Evolutionary conservation across 2,113 vertebrate genomes (phyloP).

Genomic region (Pseudorectes ferrugineus): DNA sequence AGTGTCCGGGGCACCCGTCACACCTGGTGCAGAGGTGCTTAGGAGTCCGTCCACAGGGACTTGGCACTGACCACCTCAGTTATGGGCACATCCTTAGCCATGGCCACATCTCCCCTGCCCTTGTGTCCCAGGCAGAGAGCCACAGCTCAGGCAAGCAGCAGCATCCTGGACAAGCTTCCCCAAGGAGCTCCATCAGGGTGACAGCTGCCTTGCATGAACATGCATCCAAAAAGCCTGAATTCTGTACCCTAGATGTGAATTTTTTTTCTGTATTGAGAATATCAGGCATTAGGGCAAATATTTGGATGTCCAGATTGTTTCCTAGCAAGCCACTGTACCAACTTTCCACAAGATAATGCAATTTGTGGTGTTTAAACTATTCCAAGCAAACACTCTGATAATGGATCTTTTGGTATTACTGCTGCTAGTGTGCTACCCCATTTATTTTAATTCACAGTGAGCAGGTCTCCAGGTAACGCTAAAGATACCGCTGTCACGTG

Average conservation of each 20-base stretch:
- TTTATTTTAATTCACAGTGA: not conserved
- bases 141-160: not conserved
- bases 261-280: not conserved
- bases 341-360: not conserved
- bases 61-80: not conserved
- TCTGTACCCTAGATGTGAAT: not conserved
- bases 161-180: not conserved
- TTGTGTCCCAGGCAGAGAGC: not conserved
- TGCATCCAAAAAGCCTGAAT: not conserved
- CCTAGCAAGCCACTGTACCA: not conserved
- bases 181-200: accelerated
- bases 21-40: too few relatives aligned
- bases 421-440: not conserved
- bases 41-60: accelerated
- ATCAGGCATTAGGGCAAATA: not conserved
- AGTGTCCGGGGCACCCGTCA: accelerated
- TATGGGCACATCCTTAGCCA: accelerated
- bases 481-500: not conserved
- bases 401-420: not conserved
- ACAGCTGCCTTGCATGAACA: not conserved
- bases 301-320: not conserved
- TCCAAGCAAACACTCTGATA: not conserved
- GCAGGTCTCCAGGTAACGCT: not conserved
- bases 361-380: not conserved
- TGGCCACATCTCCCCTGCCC: not conserved